These are phyloP conservation scores for Sebastes hubbsi DNA, from an alignment of 2,797 vertebrate genomes.

Conservation along the genomic window DNA sequence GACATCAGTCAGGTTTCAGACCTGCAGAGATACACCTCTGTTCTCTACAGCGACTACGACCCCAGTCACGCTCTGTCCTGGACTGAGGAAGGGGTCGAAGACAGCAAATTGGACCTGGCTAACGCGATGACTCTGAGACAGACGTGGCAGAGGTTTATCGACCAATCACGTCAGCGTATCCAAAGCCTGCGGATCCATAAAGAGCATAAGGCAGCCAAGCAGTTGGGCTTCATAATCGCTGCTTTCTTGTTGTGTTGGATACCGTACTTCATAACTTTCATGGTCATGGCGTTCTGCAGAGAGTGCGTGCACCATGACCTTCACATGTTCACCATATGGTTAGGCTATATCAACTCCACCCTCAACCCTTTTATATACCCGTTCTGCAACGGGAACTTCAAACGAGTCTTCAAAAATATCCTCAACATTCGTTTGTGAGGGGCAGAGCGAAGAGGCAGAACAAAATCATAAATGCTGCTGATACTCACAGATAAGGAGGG, in stretches of 20 bases:
- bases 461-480: not conserved
- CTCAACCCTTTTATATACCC: slow-evolving; percentile 97
- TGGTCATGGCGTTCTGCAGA: slow-evolving; percentile 90
- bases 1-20: slow-evolving; percentile 75
- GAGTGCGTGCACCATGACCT: slow-evolving; percentile 83
- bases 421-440: slow-evolving; percentile 75
- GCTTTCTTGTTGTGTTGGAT: slow-evolving; percentile 96
- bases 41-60: slow-evolving; percentile 60
- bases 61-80: slow-evolving; percentile 57
- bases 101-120: slow-evolving; percentile 57
- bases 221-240: slow-evolving; percentile 93
- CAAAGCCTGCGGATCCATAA: slow-evolving; percentile 85
- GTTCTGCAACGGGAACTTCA: slow-evolving; percentile 95
- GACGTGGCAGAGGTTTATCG: slow-evolving; percentile 87
- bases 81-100: slow-evolving; percentile 41
- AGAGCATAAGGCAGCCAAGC: slow-evolving; percentile 93
- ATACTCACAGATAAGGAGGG: not conserved
- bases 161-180: slow-evolving; percentile 81
- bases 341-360: slow-evolving; percentile 96
- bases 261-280: slow-evolving; percentile 94
- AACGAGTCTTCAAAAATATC: slow-evolving; percentile 92
- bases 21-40: slow-evolving; percentile 77
- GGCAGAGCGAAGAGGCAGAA: not conserved
- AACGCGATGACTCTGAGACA: slow-evolving; percentile 82
- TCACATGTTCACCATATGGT: slow-evolving; percentile 95